Percentiles rank a stretch among this genome's conserved stretches.
These are phyloP conservation scores for Notolabrus celidotus DNA, from an alignment of 2,797 vertebrate genomes.

Conservation along the genomic window DNA sequence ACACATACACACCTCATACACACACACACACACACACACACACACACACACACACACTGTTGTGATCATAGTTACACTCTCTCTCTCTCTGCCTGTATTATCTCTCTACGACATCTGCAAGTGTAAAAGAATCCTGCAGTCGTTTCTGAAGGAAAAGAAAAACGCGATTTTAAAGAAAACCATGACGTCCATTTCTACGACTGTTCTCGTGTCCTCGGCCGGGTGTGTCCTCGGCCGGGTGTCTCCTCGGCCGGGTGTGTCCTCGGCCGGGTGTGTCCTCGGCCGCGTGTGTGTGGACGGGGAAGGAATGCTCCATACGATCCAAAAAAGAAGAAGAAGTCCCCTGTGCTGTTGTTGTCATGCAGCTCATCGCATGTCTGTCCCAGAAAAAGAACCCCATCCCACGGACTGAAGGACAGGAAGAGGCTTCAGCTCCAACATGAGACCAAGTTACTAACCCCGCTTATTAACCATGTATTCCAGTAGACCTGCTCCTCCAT, in stretches of 20 bases:
- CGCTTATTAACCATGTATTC: constrained; percentile 43
- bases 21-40: constrained; percentile 17
- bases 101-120: constrained; percentile 37
- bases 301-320: constrained; percentile 22
- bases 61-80: constrained; percentile 51
- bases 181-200: constrained; percentile 36
- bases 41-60: constrained; percentile 21
- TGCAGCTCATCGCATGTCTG: constrained; percentile 73
- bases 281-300: constrained; percentile 29
- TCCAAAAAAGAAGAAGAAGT: constrained; percentile 30
- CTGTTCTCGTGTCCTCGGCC: constrained; percentile 43
- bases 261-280: constrained; percentile 29
- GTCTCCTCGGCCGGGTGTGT: constrained; percentile 29
- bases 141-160: constrained; percentile 20
- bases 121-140: constrained; percentile 39
- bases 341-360: constrained; percentile 58
- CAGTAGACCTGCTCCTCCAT: constrained; percentile 17
- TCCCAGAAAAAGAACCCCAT: constrained; percentile 42
- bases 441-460: constrained; percentile 13
- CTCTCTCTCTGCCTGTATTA: constrained; percentile 39
- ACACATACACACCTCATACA: constrained; percentile 25
- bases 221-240: constrained; percentile 29
- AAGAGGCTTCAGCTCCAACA: constrained; percentile 20
- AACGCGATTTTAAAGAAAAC: constrained; percentile 20
- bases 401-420: constrained; percentile 9